Conservation (phyloP, 2,113 vertebrate genomes). For the Oxygymnocypris stewartii region DNA sequence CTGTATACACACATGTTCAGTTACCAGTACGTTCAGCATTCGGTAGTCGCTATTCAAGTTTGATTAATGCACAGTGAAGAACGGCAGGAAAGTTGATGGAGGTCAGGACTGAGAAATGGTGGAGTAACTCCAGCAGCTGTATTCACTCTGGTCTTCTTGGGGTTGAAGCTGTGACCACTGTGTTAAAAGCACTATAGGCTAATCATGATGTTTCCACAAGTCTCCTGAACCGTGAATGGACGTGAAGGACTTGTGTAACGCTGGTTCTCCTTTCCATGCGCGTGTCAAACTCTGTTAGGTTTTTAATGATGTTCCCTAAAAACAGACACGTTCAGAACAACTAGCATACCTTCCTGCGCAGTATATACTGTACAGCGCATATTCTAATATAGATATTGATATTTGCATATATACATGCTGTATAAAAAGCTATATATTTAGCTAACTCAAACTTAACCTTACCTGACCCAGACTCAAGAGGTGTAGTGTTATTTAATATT, state of each 20-base stretch:
- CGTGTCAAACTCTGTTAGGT: not conserved
- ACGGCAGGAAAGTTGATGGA: not conserved
- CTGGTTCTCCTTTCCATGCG: not conserved
- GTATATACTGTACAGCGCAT: not conserved
- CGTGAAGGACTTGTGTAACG: not conserved
- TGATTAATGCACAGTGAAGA: not conserved
- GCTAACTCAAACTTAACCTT: not conserved
- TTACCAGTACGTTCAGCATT: not conserved
- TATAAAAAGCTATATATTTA: not conserved
- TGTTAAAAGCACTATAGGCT: not conserved
- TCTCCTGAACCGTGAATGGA: not conserved
- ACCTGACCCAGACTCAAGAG: not conserved
- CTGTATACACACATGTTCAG: not conserved
- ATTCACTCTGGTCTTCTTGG: not conserved
- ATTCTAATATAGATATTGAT: not conserved
- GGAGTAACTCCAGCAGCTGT: too few species aligned
- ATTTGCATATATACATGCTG: not conserved
- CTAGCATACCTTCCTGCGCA: not conserved
- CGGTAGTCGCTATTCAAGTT: too few species aligned
- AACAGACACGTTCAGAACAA: not conserved
- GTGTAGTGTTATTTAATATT: not conserved
- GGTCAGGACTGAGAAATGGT: not conserved
- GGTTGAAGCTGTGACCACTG: not conserved
- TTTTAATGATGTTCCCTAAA: not conserved
- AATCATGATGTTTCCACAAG: not conserved